phyloP scores from a whole-genome alignment of 2,888 invertebrate species.

The Euplexia lucipara region DNA sequence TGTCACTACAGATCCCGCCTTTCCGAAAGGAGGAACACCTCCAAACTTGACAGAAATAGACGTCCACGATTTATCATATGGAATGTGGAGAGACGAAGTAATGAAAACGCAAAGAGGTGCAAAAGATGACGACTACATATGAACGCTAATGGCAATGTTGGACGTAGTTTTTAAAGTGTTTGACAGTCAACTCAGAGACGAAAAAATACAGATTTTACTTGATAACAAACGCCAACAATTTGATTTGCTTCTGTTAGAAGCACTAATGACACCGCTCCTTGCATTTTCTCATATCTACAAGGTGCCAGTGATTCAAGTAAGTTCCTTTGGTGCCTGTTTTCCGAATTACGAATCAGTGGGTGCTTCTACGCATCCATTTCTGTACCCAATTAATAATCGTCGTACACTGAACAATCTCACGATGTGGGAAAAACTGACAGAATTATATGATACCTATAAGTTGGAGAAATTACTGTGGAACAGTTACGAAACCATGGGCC shows the following conservation, averaged over 20 bases:
- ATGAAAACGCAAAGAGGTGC: neutral
- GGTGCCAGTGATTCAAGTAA: constrained; percentile 68
- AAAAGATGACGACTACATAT: constrained; percentile 19
- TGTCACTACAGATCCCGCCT: too few species aligned
- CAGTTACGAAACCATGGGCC: too few species aligned
- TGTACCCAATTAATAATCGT: too few species aligned
- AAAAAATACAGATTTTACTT: constrained; percentile 62
- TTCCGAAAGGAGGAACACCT: too few species aligned
- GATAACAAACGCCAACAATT: constrained; percentile 59
- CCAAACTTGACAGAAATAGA: too few species aligned
- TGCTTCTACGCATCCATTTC: too few species aligned
- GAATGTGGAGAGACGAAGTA: constrained; percentile 44
- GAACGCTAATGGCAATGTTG: constrained; percentile 20
- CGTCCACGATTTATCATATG: too few species aligned
- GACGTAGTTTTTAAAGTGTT: constrained; percentile 37
- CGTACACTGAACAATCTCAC: too few species aligned
- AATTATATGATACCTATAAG: too few species aligned
- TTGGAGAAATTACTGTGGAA: too few species aligned
- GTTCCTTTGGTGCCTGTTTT: constrained; percentile 64
- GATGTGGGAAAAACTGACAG: too few species aligned
- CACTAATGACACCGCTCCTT: constrained; percentile 47
- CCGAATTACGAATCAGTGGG: too few species aligned
- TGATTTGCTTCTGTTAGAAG: constrained; percentile 69
- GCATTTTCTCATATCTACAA: constrained; percentile 56
- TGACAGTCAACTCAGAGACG: constrained; percentile 14